Conservation (phyloP, 2,113 vertebrate species). For the Labrus mixtus region DNA sequence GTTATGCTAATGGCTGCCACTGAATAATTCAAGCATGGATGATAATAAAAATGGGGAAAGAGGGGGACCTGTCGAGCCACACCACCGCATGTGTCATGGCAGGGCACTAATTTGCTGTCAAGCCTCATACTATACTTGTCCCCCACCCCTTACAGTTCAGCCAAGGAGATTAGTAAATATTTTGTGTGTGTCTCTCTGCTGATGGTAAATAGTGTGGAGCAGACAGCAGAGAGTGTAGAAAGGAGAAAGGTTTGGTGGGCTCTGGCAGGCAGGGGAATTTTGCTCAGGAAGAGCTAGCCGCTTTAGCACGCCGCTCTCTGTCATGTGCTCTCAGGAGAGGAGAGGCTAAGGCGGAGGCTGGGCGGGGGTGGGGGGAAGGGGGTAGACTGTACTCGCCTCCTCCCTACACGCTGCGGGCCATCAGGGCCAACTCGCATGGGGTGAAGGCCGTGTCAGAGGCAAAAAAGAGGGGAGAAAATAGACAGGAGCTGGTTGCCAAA, state of each 20-base stretch:
- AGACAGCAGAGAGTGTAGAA: constrained; percentile 39
- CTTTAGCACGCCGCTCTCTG: constrained; percentile 64
- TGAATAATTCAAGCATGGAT: constrained; percentile 90
- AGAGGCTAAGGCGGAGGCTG: constrained; percentile 32
- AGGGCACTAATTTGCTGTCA: constrained; percentile 85
- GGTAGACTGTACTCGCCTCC: constrained; percentile 33
- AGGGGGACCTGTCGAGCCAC: constrained; percentile 79
- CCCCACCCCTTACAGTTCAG: constrained; percentile 49
- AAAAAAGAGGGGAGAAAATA: constrained; percentile 18
- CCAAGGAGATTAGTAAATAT: constrained; percentile 79
- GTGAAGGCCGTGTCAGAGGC: constrained; percentile 53
- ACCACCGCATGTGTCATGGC: constrained; percentile 78
- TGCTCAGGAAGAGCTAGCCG: constrained; percentile 51
- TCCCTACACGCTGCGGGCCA: constrained; percentile 36
- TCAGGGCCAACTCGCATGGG: constrained; percentile 45
- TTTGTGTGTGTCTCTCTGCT: constrained; percentile 75
- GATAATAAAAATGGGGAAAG: constrained; percentile 82
- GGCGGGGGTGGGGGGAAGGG: constrained; percentile 9
- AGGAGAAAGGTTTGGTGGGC: constrained; percentile 28
- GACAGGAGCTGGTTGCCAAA: constrained; percentile 49
- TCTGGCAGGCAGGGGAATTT: constrained; percentile 61
- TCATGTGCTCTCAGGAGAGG: constrained; percentile 66
- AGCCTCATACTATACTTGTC: constrained; percentile 66
- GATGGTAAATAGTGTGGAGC: constrained; percentile 72
- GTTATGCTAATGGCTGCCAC: constrained; percentile 84